A percentile compares a stretch with the other conserved stretches of the same genome.
Evolutionary conservation across 2,888 invertebrate genomes (phyloP).

Genomic region (Nemotelus nigrinus): DNA sequence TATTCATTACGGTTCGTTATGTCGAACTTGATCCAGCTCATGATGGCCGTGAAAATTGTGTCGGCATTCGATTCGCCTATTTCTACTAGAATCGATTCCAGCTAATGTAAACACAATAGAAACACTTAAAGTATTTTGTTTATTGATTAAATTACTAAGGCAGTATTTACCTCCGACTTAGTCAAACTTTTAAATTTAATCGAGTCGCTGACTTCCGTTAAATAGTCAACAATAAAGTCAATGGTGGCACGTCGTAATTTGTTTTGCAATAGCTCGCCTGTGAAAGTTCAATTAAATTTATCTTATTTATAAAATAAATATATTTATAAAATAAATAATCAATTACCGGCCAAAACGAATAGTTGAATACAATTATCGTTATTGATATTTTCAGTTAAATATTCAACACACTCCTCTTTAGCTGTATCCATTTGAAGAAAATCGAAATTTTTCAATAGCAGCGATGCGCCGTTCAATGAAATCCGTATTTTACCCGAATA

Average conservation of each 20-base stretch:
- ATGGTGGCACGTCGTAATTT: not conserved
- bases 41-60: slow-evolving; percentile 17
- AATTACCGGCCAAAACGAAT: slow-evolving; percentile 19
- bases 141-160: too few species aligned
- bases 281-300: not conserved
- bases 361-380: slow-evolving; percentile 23
- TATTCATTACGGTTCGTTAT: slow-evolving; percentile 17
- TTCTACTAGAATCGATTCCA: slow-evolving; percentile 22
- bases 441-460: slow-evolving; percentile 27
- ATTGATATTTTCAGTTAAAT: slow-evolving; percentile 17
- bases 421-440: slow-evolving; percentile 22
- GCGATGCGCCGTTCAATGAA: not conserved
- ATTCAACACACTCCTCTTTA: slow-evolving; percentile 6
- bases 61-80: slow-evolving; percentile 17
- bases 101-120: not conserved
- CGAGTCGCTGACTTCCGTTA: slow-evolving; percentile 5
- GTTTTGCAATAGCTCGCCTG: slow-evolving; percentile 15
- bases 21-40: slow-evolving; percentile 30
- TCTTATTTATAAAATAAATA: not conserved
- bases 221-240: not conserved
- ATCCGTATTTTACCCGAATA: slow-evolving; percentile 18
- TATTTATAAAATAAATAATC: not conserved
- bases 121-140: too few species aligned
- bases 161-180: not conserved
- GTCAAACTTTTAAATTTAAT: slow-evolving; percentile 23